Evolutionary conservation across 2,113 vertebrate species (phyloP), one percentile per base, ranked within the genome.

Genomic region (Orientallactaga bullata): DNA sequence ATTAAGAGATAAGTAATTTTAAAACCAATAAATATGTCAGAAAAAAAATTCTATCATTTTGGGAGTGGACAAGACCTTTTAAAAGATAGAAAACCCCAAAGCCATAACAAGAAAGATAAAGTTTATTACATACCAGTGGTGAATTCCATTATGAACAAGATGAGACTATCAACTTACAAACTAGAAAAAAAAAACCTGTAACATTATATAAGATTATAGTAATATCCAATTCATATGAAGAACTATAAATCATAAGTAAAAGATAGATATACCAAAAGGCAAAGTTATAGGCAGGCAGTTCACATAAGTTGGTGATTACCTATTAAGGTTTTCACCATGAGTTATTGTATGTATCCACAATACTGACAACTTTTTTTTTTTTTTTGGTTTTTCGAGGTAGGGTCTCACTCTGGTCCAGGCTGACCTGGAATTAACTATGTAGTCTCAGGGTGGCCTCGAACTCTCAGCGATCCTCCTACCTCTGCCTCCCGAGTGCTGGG

Each of bases 31-130:
- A 72, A 39, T 78, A 2, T 78, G 18, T 72, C 84, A 76, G 68
- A 85, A 88, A 58, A 87, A 91, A 88, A 86, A 58, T 26, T 24
- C 85, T 73, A 94, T 90, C 81, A 63, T 72, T 88, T 94, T 91
- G n/a, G 10, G 12, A 39, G 16, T 71, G 2, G 26, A n/a, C 94
- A 90, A 90, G 12, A 5, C 51, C 55, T 85, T 91, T 89, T 85
- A 77, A 81, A 76, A 91, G 39, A 79, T 3, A 61, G 60, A 68
- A 81, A 89, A 85, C 51, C 23, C 13, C 79, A 39, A 93, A 78
- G 23, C 68, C 51, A 28, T 82, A 73, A 82, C 9, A 81, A 37
- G 24, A 84, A 42, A 80, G 18, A 80, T 3, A 30, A 65, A 47
- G 26, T 55, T 73, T 85, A 78, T 77, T 90, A 32, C 69, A 55